These are phyloP conservation scores for Pantala flavescens DNA, from an alignment of 1,140 invertebrate genomes.

Conservation along the genomic window DNA sequence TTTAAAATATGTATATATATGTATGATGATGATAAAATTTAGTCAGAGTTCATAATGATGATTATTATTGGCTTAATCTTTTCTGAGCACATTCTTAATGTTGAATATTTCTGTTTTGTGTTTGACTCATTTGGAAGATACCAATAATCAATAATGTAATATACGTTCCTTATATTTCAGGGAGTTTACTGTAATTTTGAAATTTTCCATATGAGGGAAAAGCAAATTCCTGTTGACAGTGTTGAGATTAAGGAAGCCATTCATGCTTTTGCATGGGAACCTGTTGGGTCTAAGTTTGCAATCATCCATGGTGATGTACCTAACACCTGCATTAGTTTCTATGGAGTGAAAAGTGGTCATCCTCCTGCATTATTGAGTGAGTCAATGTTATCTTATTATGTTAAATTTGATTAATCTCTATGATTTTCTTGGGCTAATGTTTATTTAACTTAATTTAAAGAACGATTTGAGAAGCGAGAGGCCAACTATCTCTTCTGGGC, in stretches of 20 bases:
- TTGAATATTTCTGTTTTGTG: not conserved
- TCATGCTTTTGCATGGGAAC: slow-evolving; percentile 97
- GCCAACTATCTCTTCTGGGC: slow-evolving; percentile 97
- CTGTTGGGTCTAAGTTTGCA: slow-evolving; percentile 88
- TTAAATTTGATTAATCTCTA: not conserved
- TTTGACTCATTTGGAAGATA: too few relatives aligned
- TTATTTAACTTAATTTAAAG: slow-evolving; percentile 29
- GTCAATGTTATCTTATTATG: slow-evolving; percentile 25
- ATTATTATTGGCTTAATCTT: not conserved
- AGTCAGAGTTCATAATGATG: not conserved
- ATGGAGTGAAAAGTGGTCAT: slow-evolving; percentile 78
- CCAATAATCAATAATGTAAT: too few relatives aligned
- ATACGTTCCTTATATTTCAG: slow-evolving; percentile 41
- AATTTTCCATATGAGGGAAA: slow-evolving; percentile 96
- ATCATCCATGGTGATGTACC: slow-evolving; percentile 90
- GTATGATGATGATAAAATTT: not conserved
- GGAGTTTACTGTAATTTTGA: slow-evolving; percentile 99
- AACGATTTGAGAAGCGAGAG: slow-evolving; percentile 81
- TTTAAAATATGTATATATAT: too few relatives aligned
- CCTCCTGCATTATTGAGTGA: slow-evolving; percentile 73
- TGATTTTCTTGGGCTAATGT: not conserved
- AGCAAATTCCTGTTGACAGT: slow-evolving; percentile 95
- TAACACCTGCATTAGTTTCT: slow-evolving; percentile 85
- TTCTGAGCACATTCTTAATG: slow-evolving; percentile 2
- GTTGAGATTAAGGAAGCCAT: slow-evolving; percentile 90